Evolutionary conservation across 2,113 vertebrate species (phyloP), one percentile per base, ranked within the genome.

Genomic region (Dascyllus trimaculatus): DNA sequence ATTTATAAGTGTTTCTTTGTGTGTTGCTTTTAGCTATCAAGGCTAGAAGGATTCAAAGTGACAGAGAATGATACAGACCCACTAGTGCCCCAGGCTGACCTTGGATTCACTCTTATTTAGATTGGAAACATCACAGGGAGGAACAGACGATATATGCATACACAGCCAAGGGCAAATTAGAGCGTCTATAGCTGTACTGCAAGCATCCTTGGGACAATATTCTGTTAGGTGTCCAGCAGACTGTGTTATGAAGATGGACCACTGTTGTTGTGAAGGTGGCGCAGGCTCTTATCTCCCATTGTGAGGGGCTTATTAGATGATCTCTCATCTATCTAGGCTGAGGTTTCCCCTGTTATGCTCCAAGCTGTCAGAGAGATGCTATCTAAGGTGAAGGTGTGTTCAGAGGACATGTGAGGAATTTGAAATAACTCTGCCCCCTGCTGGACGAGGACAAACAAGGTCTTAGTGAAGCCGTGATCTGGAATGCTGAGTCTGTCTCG

Each of bases 1-100:
- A 70, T 85, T 84, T 85, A 49, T 75, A 78, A 83, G 85, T 78
- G 86, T 87, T 68, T 85, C 57, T 91, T 82, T 86, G 40, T 84
- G 85, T 75, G 73, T 77, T 80, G 70, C 52, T 75, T 74, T 61
- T 13, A 56, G 77, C 70, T 46, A 64, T 85, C 53, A 72, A 68
- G 18, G 56, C 49, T 70, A 62, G 67, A 74, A 56, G 45, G 59
- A 66, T 57, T 66, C 56, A 32, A 40, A 48, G 18, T 60, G 53
- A 75, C 29, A 53, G 14, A 57, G 54, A 58, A 32, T 65, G 40
- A 54, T 22, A 69, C 9, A 66, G 54, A 75, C 29, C 51, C 59
- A 6, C 43, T 11, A n/a, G 43, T 11, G 63, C 69, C 56, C 63
- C 49, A 4, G 75, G 71, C 81, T 79, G 67, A 79, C 71, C 72